Percentiles rank a stretch among this genome's conserved stretches.
phyloP scores from a whole-genome alignment of 2,888 invertebrate species.

The Scaeva pyrastri region DNA sequence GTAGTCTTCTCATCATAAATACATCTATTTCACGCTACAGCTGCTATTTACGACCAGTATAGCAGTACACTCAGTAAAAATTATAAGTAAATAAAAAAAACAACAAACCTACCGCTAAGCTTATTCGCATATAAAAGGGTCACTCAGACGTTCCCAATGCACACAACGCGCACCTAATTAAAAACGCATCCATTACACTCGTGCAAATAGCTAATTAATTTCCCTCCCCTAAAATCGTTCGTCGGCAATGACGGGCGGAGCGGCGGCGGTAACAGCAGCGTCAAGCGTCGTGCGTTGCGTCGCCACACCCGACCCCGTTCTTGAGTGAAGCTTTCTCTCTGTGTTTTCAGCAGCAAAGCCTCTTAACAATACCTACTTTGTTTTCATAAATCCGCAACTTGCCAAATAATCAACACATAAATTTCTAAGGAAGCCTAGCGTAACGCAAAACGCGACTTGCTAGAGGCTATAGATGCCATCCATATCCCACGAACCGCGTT shows the following conservation, averaged over 20 bases:
- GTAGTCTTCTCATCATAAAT: conserved; percentile 29
- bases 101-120: conserved; percentile 14
- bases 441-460: conserved; percentile 52
- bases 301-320: neutral
- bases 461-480: neutral
- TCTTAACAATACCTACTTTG: neutral
- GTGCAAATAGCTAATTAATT: conserved; percentile 70
- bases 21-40: conserved; percentile 63
- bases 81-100: neutral
- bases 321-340: conserved; percentile 23
- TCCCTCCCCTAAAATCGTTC: conserved; percentile 25
- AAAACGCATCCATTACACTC: conserved; percentile 64
- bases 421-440: conserved; percentile 70
- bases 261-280: too few species aligned
- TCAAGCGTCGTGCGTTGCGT: too few species aligned
- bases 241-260: neutral
- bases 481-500: neutral
- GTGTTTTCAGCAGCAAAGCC: neutral
- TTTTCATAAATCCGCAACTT: conserved; percentile 59
- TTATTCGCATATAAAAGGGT: conserved; percentile 12
- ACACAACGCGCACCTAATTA: conserved; percentile 55
- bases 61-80: neutral
- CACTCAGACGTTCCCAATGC: conserved; percentile 24
- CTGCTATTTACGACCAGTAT: conserved; percentile 43
- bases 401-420: conserved; percentile 69